phyloP scores from a whole-genome alignment of 2,888 invertebrate genomes.

The Eudemis profundana region DNA sequence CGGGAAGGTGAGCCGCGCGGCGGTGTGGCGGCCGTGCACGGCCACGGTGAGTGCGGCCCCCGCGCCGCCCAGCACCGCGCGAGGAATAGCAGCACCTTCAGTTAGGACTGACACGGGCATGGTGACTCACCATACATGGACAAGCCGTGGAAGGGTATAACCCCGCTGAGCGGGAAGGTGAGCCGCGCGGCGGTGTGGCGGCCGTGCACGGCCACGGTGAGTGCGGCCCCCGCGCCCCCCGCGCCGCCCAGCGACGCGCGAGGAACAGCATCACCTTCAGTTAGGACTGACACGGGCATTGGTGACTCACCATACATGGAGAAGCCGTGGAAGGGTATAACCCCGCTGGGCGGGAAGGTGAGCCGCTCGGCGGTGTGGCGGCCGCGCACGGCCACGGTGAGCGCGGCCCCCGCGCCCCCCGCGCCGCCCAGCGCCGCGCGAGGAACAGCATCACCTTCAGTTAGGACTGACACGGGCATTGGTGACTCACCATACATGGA shows the following conservation, averaged over 20 bases:
- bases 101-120: too few relatives aligned
- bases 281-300: too few relatives aligned
- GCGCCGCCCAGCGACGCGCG: constrained; percentile 92
- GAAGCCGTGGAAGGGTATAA: constrained; percentile 98
- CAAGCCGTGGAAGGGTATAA: constrained; percentile 98
- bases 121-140: constrained; percentile 55
- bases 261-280: constrained; percentile 93
- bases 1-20: constrained; percentile 92
- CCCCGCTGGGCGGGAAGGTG: constrained; percentile 96
- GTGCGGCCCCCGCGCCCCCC: constrained; percentile 81
- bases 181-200: constrained; percentile 88
- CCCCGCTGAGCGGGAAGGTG: constrained; percentile 96
- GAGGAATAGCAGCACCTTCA: constrained; percentile 94
- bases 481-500: constrained; percentile 91
- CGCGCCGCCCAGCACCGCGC: constrained; percentile 89
- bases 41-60: constrained; percentile 69
- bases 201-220: constrained; percentile 84
- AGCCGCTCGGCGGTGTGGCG: constrained; percentile 88
- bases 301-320: constrained; percentile 94
- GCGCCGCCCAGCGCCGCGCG: constrained; percentile 90
- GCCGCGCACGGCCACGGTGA: constrained; percentile 90
- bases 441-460: constrained; percentile 93
- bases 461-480: too few relatives aligned
- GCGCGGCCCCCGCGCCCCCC: constrained; percentile 86
- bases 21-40: constrained; percentile 37